phyloP scores from a whole-genome alignment of 2,797 vertebrate species.

The Manis javanica region DNA sequence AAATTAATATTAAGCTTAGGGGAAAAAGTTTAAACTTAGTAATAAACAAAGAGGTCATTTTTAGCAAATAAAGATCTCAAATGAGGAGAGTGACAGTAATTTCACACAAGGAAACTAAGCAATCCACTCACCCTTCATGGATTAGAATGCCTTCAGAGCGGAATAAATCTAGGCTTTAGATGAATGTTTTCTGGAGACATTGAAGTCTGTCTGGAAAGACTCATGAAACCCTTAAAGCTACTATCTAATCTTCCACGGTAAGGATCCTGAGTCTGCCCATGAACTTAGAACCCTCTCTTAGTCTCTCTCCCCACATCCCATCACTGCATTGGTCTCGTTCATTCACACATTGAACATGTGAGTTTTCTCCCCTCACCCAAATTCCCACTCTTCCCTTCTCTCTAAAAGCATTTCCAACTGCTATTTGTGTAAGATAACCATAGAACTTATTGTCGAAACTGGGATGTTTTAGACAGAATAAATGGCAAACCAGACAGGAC shows the following conservation, averaged over 20 bases:
- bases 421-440: background rate
- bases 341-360: background rate
- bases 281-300: background rate
- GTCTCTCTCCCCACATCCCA: too few species aligned
- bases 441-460: background rate
- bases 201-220: background rate
- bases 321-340: background rate
- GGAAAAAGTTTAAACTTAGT: background rate
- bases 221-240: background rate
- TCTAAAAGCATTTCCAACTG: background rate
- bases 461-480: background rate
- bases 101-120: background rate
- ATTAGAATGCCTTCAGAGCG: background rate
- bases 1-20: background rate
- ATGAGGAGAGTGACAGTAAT: background rate
- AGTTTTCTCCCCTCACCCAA: background rate
- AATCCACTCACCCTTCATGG: background rate
- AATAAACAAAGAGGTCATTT: background rate
- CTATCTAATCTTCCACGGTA: background rate
- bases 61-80: background rate
- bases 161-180: background rate
- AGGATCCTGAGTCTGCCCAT: background rate
- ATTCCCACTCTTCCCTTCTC: background rate
- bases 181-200: background rate
- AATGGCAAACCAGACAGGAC: background rate